Evolutionary conservation across 2,113 vertebrate genomes (phyloP).

Genomic region (Hippoglossus stenolepis): DNA sequence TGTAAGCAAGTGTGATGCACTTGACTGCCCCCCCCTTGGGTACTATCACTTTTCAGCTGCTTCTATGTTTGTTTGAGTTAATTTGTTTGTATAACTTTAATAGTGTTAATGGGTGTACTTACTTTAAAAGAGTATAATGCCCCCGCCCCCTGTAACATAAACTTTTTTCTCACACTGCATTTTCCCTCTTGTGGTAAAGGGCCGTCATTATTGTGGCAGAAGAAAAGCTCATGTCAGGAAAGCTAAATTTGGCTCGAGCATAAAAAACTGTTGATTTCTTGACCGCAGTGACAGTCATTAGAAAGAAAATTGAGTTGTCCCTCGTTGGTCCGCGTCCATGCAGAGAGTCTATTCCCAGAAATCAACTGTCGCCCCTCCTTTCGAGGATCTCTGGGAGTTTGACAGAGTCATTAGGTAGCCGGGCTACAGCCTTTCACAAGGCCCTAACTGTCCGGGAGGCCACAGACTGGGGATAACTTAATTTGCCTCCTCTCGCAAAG

Average conservation of each 20-base stretch:
- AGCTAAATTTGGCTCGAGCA: not conserved
- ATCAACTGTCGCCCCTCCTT: constrained; percentile 26
- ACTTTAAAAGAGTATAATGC: too few species aligned
- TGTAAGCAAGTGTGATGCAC: too few species aligned
- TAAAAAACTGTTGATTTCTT: not conserved
- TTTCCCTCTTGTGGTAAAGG: not conserved
- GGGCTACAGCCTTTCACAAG: constrained; percentile 72
- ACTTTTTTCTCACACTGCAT: not conserved
- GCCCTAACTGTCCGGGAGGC: constrained; percentile 63
- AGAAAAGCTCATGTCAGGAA: not conserved
- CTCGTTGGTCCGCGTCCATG: constrained; percentile 8
- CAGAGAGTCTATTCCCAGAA: constrained; percentile 58
- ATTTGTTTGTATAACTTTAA: too few species aligned
- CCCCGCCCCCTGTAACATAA: too few species aligned
- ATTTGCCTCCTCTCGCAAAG: constrained; percentile 60
- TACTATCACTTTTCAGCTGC: too few species aligned
- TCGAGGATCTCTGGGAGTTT: constrained; percentile 66
- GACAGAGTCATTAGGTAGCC: constrained; percentile 71
- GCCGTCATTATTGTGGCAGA: not conserved
- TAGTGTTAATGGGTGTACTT: too few species aligned
- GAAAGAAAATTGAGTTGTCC: constrained; percentile 32
- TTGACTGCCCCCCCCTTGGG: too few species aligned
- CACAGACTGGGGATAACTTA: constrained; percentile 64
- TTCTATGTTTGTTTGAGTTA: too few species aligned
- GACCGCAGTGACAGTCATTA: not conserved